These are phyloP conservation scores for Falco punctatus DNA, from an alignment of 2,113 vertebrate species.

Conservation along the genomic window DNA sequence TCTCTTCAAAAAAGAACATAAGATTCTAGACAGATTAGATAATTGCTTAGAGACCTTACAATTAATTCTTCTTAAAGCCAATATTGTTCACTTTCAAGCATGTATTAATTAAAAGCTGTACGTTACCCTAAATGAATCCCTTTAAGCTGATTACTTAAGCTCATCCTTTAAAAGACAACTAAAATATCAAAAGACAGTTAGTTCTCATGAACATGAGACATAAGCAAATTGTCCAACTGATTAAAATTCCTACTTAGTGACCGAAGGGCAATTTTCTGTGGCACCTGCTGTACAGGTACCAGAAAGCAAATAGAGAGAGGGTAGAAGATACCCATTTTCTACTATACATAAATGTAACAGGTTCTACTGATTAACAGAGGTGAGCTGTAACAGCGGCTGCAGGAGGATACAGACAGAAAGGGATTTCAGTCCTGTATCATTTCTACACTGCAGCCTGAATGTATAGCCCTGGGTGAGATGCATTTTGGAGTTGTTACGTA, in stretches of 20 bases:
- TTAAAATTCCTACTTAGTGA: not conserved
- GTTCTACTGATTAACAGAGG: too few relatives aligned
- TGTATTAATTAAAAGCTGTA: not conserved
- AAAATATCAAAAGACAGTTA: not conserved
- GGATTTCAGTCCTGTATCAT: rapidly evolving
- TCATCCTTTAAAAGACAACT: not conserved
- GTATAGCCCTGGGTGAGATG: rapidly evolving
- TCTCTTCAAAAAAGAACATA: not conserved
- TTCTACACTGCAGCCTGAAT: not conserved
- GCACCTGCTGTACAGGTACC: not conserved
- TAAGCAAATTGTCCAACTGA: not conserved
- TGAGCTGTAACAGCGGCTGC: not conserved
- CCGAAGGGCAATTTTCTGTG: not conserved
- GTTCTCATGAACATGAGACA: not conserved
- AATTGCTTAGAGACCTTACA: not conserved
- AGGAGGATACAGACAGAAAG: not conserved
- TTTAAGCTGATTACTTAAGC: not conserved
- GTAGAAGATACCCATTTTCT: rapidly evolving
- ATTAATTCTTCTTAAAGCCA: not conserved
- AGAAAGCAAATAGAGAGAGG: not conserved
- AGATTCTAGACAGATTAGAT: not conserved
- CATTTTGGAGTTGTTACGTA: rapidly evolving
- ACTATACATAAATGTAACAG: rapidly evolving
- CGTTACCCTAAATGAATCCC: not conserved
- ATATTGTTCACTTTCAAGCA: not conserved